These are phyloP conservation scores for Acanthosoma haemorrhoidale DNA, from an alignment of 2,888 invertebrate species.

Conservation along the genomic window DNA sequence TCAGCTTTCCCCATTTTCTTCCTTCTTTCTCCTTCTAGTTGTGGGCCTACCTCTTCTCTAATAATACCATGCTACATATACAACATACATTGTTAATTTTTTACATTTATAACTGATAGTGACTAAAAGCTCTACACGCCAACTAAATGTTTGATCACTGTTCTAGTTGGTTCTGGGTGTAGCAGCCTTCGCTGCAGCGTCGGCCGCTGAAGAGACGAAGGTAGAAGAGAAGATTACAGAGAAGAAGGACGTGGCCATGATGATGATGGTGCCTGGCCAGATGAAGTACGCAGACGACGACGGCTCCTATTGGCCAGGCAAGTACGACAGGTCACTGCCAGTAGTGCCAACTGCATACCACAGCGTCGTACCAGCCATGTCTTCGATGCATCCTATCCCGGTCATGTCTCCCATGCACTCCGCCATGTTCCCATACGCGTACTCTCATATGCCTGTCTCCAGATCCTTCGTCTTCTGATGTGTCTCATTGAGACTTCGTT, in stretches of 20 bases:
- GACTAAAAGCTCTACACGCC: too few relatives aligned
- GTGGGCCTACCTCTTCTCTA: too few relatives aligned
- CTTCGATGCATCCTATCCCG: too few relatives aligned
- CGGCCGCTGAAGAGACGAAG: neutral
- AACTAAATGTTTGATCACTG: too few relatives aligned
- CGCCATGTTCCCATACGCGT: neutral
- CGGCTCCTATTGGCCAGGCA: constrained; percentile 40
- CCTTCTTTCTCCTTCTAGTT: too few relatives aligned
- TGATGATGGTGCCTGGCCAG: neutral
- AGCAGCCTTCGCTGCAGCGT: constrained; percentile 13
- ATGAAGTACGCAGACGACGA: constrained; percentile 21
- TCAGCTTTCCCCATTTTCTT: too few relatives aligned
- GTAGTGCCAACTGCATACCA: neutral
- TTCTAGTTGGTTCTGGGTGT: constrained; percentile 31
- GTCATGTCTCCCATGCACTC: neutral
- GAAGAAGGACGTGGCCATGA: constrained; percentile 34
- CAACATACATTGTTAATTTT: too few relatives aligned
- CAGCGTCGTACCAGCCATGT: neutral
- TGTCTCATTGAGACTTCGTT: too few relatives aligned
- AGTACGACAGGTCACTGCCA: constrained; percentile 37
- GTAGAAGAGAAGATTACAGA: constrained; percentile 24
- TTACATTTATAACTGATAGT: too few relatives aligned
- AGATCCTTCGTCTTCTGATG: neutral
- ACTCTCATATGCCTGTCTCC: neutral
- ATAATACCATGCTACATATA: too few relatives aligned